Evolutionary conservation across 2,113 vertebrate genomes (phyloP), one percentile per base, ranked within the genome.

Genomic region (Tetrao urogallus): DNA sequence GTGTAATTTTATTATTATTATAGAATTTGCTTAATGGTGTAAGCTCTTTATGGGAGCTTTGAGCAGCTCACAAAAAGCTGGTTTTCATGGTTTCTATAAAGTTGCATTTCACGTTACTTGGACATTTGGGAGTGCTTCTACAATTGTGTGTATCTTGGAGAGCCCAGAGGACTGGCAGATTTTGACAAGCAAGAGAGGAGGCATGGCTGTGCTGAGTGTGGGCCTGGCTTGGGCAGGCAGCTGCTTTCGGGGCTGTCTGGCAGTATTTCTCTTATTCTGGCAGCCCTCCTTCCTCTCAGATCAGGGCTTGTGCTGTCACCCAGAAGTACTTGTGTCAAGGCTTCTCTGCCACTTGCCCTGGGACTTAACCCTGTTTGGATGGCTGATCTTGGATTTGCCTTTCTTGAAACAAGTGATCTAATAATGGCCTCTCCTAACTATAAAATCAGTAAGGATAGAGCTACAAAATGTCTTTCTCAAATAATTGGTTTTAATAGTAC

Each of bases 401-500:
- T 74, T 86, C 76, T 88, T 89, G 57, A 88, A 48, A 61, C 65
- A n/a, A 2, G 30, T 90, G 73, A 92, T 92, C 76, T 86, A 83
- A 88, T 90, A 52, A 38, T 38, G 38, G 57, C 57, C 43, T 75
- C 27, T 75, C 15, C 40, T 80, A 91, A 80, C 8, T 75, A 20
- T 72, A 86, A 92, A 84, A 89, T 75, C 34, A 74, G 69, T 86
- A 82, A 88, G 65, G 72, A 75, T 43, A 82, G 65, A 91, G 16
- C 54, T 92, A 81, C 69, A 72, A 90, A 92, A 63, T 86, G 64
- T 43, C 36, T 72, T 87, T 86, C 36, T 78, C 19, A 65, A 91
- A 81, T 94, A 94, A 88, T 86, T 83, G 42, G 22, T 83, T 57
- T 78, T 88, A 88, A 88, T 88, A 83, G 75, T 79, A 83, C 57